A percentile compares a stretch with the other conserved stretches of the same genome.
Conservation (phyloP, 2,888 invertebrate species). For the Eristalis tenax region DNA sequence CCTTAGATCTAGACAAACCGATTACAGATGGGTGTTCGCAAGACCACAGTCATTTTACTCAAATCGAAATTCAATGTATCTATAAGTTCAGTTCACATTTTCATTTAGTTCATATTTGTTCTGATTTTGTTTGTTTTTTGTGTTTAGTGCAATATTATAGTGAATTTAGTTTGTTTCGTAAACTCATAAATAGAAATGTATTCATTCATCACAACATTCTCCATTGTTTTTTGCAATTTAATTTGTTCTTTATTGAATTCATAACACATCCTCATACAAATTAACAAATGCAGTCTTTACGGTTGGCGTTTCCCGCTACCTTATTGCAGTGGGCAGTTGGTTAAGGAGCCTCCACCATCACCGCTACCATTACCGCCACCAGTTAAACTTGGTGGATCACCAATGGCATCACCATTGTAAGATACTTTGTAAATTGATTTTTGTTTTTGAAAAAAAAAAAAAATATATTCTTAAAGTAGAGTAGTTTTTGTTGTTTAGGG, state of each 20-base stretch:
- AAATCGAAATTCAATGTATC: constrained; percentile 76
- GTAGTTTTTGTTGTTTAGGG: background rate
- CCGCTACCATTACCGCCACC: constrained; percentile 90
- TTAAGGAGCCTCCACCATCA: constrained; percentile 89
- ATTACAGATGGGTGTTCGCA: constrained; percentile 79
- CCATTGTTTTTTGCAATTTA: constrained; percentile 60
- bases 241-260: constrained; percentile 59
- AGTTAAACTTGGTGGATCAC: constrained; percentile 88
- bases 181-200: constrained; percentile 50
- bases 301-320: constrained; percentile 98
- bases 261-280: constrained; percentile 74
- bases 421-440: constrained; percentile 76
- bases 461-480: background rate
- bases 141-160: constrained; percentile 75
- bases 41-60: constrained; percentile 78
- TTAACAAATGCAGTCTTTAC: constrained; percentile 89
- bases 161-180: constrained; percentile 40
- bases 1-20: constrained; percentile 69
- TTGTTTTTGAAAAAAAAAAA: background rate
- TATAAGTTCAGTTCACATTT: constrained; percentile 35
- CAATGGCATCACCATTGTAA: constrained; percentile 86
- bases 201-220: constrained; percentile 53
- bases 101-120: background rate
- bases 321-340: constrained; percentile 92
- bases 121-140: constrained; percentile 25